Percentiles rank a stretch among this genome's conserved stretches.
These are phyloP conservation scores for Falco punctatus DNA, from an alignment of 2,113 vertebrate species.

Conservation along the genomic window DNA sequence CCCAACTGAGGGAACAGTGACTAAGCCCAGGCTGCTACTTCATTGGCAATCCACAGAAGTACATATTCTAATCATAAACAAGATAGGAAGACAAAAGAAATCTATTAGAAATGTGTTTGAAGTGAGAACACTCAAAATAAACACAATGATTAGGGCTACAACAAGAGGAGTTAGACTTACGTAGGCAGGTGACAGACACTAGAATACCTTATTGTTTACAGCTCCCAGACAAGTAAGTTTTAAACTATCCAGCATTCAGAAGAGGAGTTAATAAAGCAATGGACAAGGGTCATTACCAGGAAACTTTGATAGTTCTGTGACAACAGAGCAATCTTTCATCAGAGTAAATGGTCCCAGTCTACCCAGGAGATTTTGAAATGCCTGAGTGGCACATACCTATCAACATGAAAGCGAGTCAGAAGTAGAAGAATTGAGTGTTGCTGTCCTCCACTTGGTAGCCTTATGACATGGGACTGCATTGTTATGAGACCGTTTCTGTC, in stretches of 20 bases:
- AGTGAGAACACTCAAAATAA: not conserved
- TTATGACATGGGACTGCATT: conserved; percentile 87
- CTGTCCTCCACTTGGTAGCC: conserved; percentile 80
- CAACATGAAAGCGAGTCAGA: conserved; percentile 90
- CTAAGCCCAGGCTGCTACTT: not conserved
- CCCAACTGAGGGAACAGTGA: not conserved
- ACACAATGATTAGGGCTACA: not conserved
- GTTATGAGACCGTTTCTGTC: conserved; percentile 88
- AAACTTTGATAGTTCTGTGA: not conserved
- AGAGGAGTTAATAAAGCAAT: not conserved
- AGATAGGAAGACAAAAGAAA: not conserved
- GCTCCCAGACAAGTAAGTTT: not conserved
- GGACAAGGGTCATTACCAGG: not conserved
- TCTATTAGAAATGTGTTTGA: not conserved
- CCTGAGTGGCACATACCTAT: conserved; percentile 78
- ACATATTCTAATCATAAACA: not conserved
- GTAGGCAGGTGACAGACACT: not conserved
- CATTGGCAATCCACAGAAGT: not conserved
- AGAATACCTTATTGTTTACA: not conserved
- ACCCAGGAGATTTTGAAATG: not conserved
- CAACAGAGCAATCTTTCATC: not conserved
- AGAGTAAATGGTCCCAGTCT: not conserved
- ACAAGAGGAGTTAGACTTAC: not conserved
- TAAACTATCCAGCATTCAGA: not conserved
- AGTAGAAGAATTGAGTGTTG: conserved; percentile 92